Percentiles rank a stretch among this genome's conserved stretches.
These are phyloP conservation scores for Cherax quadricarinatus DNA, from an alignment of 1,140 invertebrate genomes.

Conservation along the genomic window DNA sequence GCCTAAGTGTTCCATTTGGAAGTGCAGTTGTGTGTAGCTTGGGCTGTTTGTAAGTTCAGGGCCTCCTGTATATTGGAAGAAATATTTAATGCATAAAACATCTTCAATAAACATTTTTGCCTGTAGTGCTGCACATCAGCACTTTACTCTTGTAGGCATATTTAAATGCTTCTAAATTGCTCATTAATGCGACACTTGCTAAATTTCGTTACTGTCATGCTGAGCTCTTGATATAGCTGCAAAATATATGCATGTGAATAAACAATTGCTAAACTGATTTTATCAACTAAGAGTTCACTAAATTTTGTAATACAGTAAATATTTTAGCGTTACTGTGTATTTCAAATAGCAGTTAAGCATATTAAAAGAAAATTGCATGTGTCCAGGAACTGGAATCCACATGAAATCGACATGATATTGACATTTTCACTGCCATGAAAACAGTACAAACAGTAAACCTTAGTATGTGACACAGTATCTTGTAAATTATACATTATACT, in stretches of 20 bases:
- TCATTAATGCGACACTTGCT: background rate
- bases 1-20: too few species aligned
- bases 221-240: background rate
- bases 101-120: background rate
- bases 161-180: background rate
- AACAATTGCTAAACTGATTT: background rate
- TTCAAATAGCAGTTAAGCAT: background rate
- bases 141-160: background rate
- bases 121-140: background rate
- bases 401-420: background rate
- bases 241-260: background rate
- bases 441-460: too few species aligned
- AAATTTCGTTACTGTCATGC: background rate
- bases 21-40: too few species aligned
- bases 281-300: background rate
- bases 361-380: conserved; percentile 12
- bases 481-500: too few species aligned
- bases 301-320: background rate
- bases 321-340: background rate
- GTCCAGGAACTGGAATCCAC: background rate
- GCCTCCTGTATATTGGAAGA: background rate
- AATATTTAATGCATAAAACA: background rate
- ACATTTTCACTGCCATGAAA: background rate
- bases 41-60: too few species aligned
- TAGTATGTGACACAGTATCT: too few species aligned